A percentile compares a stretch with the other conserved stretches of the same genome.
Evolutionary conservation across 2,113 vertebrate species (phyloP).

Genomic region (Oenanthe melanoleuca): DNA sequence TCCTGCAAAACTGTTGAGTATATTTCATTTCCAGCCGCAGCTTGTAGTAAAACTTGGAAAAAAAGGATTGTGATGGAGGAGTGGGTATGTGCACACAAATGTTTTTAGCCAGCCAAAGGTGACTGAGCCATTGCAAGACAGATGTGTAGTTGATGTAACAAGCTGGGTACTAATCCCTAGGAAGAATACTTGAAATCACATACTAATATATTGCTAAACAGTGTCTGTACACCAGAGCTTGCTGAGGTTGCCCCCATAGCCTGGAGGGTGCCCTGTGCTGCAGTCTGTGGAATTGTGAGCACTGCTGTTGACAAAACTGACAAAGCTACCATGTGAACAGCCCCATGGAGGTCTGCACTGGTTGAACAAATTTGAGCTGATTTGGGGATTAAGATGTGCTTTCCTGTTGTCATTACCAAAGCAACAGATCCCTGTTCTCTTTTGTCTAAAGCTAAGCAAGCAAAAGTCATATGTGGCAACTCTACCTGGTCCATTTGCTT

Average conservation of each 20-base stretch:
- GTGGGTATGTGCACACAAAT: too few relatives aligned
- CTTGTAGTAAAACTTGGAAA: neutral
- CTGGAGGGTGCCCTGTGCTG: neutral
- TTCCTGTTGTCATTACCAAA: slow-evolving; percentile 64
- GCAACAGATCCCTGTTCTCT: neutral
- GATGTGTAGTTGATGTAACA: neutral
- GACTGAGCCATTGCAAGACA: neutral
- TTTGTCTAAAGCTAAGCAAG: slow-evolving; percentile 57
- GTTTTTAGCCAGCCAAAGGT: neutral
- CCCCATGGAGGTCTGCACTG: neutral
- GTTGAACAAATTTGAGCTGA: neutral
- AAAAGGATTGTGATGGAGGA: too few relatives aligned
- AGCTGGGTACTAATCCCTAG: neutral
- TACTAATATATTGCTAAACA: neutral
- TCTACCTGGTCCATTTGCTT: slow-evolving; percentile 24
- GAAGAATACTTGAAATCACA: neutral
- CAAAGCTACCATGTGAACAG: neutral
- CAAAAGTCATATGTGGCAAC: slow-evolving; percentile 5
- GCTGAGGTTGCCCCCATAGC: neutral
- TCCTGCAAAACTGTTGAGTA: neutral
- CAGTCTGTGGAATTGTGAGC: neutral
- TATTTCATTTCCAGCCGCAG: neutral
- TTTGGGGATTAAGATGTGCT: slow-evolving; percentile 47
- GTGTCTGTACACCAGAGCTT: neutral
- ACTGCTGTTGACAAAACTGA: neutral